These are phyloP conservation scores for Rhizoglyphus robini DNA, from an alignment of 1,140 invertebrate species.

Conservation along the genomic window DNA sequence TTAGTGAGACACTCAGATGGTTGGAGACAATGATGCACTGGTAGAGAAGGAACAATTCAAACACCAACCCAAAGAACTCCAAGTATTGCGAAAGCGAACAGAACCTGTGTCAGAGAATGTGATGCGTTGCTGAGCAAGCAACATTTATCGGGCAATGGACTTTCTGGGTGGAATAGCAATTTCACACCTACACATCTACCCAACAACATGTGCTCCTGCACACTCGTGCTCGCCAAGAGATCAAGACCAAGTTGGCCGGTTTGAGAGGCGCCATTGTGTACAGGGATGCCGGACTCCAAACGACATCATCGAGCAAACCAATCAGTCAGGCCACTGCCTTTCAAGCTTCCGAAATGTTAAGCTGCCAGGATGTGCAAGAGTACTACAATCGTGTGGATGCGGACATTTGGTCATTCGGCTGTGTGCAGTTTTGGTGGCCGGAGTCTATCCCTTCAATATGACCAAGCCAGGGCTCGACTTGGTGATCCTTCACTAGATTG, in stretches of 20 bases:
- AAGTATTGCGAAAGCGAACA: constrained; percentile 23
- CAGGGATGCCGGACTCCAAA: not conserved
- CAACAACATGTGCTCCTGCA: not conserved
- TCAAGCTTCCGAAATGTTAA: not conserved
- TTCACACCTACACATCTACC: not conserved
- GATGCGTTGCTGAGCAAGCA: not conserved
- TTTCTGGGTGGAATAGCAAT: not conserved
- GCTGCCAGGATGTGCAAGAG: not conserved
- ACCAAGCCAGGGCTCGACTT: not conserved
- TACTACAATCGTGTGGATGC: not conserved
- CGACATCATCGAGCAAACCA: not conserved
- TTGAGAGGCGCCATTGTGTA: not conserved
- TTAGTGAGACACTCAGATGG: constrained; percentile 85
- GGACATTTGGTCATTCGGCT: not conserved
- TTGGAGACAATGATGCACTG: too few relatives aligned
- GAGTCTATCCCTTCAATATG: not conserved
- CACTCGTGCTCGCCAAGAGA: not conserved
- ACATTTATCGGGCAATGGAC: not conserved
- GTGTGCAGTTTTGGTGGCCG: not conserved
- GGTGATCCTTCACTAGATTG: not conserved
- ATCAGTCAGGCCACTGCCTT: not conserved
- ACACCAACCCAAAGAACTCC: too few relatives aligned
- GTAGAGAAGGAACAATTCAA: too few relatives aligned
- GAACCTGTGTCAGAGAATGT: not conserved
- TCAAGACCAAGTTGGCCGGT: not conserved